These are phyloP conservation scores for Ginglymostoma cirratum DNA, from an alignment of 2,113 vertebrate genomes.

Conservation along the genomic window DNA sequence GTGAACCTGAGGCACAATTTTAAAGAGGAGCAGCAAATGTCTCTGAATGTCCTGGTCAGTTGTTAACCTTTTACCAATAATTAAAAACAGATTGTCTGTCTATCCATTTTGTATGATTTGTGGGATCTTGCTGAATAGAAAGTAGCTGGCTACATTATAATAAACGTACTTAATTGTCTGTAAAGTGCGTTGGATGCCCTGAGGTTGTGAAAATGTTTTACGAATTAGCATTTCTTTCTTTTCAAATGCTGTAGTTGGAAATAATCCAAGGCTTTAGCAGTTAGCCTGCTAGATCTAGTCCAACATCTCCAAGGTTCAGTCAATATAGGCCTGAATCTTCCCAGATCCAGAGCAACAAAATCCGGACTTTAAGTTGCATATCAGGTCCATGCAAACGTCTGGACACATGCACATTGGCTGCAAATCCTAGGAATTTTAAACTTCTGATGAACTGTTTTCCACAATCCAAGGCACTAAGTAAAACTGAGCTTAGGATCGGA, in stretches of 20 bases:
- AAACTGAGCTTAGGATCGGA: no score
- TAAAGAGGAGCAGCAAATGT: no score
- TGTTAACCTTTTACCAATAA: background rate
- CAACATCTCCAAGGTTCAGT: background rate
- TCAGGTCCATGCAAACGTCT: no score
- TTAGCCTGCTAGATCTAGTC: background rate
- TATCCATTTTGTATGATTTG: background rate
- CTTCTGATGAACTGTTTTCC: no score
- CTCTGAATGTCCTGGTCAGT: background rate
- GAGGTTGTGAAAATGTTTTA: background rate
- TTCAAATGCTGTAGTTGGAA: background rate
- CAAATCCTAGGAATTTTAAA: no score
- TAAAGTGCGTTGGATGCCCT: background rate
- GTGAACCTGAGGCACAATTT: no score
- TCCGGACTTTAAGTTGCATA: no score
- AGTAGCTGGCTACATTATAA: background rate
- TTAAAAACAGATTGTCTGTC: background rate
- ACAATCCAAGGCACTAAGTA: no score
- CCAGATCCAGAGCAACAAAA: no score
- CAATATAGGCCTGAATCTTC: background rate
- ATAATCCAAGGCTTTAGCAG: background rate
- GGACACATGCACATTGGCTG: no score
- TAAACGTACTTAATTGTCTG: background rate
- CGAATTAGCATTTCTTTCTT: no score
- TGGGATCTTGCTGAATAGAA: background rate